Percentiles rank a stretch among this genome's conserved stretches.
These are phyloP conservation scores for Buathra laborator DNA, from an alignment of 2,888 invertebrate genomes.

Conservation along the genomic window DNA sequence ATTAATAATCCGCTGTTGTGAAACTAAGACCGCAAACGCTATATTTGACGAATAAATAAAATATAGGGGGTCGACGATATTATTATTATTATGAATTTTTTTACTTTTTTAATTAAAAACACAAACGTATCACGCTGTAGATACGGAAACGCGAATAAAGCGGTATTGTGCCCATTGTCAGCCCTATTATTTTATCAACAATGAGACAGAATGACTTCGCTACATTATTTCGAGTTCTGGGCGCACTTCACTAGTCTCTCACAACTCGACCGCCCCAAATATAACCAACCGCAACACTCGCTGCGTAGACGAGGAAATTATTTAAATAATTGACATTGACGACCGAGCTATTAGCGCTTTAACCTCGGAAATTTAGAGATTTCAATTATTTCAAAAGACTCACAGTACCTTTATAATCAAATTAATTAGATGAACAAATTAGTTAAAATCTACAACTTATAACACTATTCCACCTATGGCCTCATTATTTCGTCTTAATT, in stretches of 20 bases:
- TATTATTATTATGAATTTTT: conserved; percentile 2
- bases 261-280: neutral
- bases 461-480: neutral
- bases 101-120: neutral
- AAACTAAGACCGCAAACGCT: neutral
- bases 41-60: neutral
- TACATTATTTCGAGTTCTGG: conserved; percentile 12
- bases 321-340: conserved; percentile 20
- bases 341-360: neutral
- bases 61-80: neutral
- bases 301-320: neutral
- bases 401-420: neutral
- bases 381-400: neutral
- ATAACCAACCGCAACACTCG: conserved; percentile 4
- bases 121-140: neutral
- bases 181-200: conserved; percentile 39
- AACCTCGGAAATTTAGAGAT: neutral
- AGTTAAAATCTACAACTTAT: neutral
- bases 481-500: conserved; percentile 16
- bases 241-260: neutral
- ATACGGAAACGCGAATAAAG: conserved; percentile 41
- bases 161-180: conserved; percentile 41
- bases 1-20: neutral
- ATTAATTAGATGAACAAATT: neutral
- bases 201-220: conserved; percentile 18